Evolutionary conservation across 2,888 invertebrate species (phyloP).

Genomic region (Aphrophora alni): DNA sequence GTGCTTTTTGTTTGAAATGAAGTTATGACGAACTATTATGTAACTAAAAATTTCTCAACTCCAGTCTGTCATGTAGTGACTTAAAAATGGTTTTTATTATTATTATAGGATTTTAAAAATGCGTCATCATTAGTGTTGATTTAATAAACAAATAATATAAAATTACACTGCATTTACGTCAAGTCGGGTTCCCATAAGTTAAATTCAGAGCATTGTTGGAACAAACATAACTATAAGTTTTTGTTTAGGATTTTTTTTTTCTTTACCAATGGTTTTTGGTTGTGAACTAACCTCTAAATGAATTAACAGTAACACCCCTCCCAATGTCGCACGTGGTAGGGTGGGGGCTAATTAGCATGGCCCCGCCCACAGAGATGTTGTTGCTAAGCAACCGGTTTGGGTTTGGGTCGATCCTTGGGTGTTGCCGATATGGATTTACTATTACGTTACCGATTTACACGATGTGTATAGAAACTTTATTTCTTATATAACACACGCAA

Average conservation of each 20-base stretch:
- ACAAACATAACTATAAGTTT: too few relatives aligned
- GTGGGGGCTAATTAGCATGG: background rate
- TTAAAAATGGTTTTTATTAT: too few relatives aligned
- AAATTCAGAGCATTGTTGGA: too few relatives aligned
- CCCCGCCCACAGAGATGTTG: slow-evolving; percentile 1
- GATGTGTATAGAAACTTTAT: background rate
- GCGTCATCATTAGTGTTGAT: too few relatives aligned
- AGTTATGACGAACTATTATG: too few relatives aligned
- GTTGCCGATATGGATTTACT: slow-evolving; percentile 9
- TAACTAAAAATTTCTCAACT: too few relatives aligned
- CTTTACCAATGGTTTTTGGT: background rate
- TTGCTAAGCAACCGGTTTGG: slow-evolving; percentile 2
- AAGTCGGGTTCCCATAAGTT: too few relatives aligned
- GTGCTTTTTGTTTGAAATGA: too few relatives aligned
- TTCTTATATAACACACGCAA: background rate
- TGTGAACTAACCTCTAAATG: slow-evolving; percentile 2
- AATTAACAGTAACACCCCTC: background rate
- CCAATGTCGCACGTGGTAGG: background rate
- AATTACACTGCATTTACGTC: too few relatives aligned
- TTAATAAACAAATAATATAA: too few relatives aligned
- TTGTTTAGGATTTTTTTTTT: background rate
- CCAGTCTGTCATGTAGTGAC: too few relatives aligned
- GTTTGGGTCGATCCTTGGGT: background rate
- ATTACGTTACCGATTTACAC: background rate
- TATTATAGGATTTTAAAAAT: too few relatives aligned